Evolutionary conservation across 2,797 vertebrate species (phyloP).

Genomic region (Acipenser oxyrinchus): DNA sequence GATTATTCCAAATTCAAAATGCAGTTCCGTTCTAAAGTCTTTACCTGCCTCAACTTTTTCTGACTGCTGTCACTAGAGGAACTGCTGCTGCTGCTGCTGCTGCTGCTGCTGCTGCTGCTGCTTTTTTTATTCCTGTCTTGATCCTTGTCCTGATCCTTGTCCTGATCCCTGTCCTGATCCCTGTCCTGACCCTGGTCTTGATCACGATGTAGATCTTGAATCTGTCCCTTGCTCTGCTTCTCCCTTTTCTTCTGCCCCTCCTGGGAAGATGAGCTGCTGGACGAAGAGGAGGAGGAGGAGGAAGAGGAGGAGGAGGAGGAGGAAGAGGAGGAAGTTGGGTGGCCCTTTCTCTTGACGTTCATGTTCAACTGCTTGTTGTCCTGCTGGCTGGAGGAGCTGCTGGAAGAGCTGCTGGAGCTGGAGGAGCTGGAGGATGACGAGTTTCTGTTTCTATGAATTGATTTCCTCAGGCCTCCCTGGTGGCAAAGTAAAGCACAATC

Average conservation of each 20-base stretch:
- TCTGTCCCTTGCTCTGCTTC: no score
- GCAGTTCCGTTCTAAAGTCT: no score
- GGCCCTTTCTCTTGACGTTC: not conserved
- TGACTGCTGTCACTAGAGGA: no score
- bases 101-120: slow-evolving; percentile 17
- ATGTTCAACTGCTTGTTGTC: not conserved
- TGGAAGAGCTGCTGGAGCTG: not conserved
- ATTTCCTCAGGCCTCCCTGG: not conserved
- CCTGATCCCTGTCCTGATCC: not conserved
- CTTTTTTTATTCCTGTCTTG: no score
- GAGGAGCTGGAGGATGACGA: slow-evolving; percentile 1
- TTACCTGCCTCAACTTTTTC: no score
- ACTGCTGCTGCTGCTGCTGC: not conserved
- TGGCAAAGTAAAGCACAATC: not conserved
- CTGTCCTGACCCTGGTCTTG: no score
- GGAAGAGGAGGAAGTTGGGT: slow-evolving; percentile 17
- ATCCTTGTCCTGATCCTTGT: no score
- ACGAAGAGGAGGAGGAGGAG: slow-evolving; percentile 8
- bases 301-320: slow-evolving; percentile 21
- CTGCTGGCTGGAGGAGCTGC: slow-evolving; percentile 15
- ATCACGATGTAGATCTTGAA: no score
- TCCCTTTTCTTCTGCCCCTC: no score
- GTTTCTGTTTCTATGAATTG: not conserved
- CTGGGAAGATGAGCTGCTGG: slow-evolving; percentile 22
- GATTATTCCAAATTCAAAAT: no score